Base-by-base conservation (phyloP, 2,888 invertebrate species). In the Eristalis arbustorum region DNA sequence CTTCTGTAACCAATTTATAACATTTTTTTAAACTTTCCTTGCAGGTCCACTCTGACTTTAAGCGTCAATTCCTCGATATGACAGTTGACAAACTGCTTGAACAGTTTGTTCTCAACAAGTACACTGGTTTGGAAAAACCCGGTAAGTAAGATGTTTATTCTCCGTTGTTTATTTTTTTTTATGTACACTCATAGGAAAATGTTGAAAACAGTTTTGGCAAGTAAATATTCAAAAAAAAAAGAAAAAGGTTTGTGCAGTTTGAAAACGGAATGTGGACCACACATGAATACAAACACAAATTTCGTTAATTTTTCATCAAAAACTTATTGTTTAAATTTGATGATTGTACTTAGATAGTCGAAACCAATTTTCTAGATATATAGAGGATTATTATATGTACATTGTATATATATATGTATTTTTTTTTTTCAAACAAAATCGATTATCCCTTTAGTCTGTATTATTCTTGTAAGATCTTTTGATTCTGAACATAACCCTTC, bases 111-210 rank as follows among this genome's bases (percentile, higher is more conserved):
- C 95, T 96, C 90, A 96, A 96, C 89, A 99, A 99, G 93, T 97
- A 97, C 89, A 98, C 98, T 88, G 98, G 98, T 89, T 95, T 96
- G 89, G 98, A 98, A 91, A 97, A 97, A 93, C 98, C 98, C 93
- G 97, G 98, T 96, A 94, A 93, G 91, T 89, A 72, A 63, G 18
- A 59, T 34, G 56, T n/a, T 63, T 0, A 8, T 59, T 59, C 37
- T 80, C 56, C 23, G 61, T 40, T 13, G n/a, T n/a, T n/a, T n/a
- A n/a, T n/a, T 56, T 73, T 40, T 14, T 62, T 57, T 31, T 63
- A 83, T 57, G 23, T 63, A 84, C 28, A 68, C 22, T 31, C 73
- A 34, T 63, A 72, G 71, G 76, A 59, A n/a, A 61, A 31, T 56
- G 75, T 67, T 59, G 22, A 42, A 56, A 66, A 73, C 18, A 74